These are phyloP conservation scores for Lophius piscatorius DNA, from an alignment of 2,113 vertebrate species.

Conservation along the genomic window DNA sequence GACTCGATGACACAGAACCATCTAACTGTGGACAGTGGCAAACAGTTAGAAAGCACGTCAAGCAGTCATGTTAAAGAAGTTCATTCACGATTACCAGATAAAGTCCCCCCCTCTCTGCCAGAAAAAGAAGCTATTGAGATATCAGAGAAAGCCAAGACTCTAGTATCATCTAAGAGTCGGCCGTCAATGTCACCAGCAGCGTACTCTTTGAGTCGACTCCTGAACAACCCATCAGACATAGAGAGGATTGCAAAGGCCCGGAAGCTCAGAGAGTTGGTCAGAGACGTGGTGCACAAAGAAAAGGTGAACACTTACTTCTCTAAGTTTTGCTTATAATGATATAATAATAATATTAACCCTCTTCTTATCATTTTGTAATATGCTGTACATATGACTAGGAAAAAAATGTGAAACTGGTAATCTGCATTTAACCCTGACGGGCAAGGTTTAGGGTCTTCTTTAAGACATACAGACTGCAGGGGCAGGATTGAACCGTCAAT, in stretches of 20 bases:
- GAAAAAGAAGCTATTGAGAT: constrained; percentile 58
- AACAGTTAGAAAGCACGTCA: constrained; percentile 18
- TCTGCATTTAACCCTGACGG: too few species aligned
- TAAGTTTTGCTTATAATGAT: too few species aligned
- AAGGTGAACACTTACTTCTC: constrained; percentile 74
- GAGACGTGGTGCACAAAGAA: constrained; percentile 87
- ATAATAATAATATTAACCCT: too few species aligned
- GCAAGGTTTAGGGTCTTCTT: too few species aligned
- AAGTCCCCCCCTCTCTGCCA: constrained; percentile 44
- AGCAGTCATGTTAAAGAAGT: constrained; percentile 35
- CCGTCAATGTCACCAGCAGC: constrained; percentile 31
- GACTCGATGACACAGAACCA: constrained; percentile 7
- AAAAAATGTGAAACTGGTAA: too few species aligned
- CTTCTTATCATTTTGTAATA: not conserved
- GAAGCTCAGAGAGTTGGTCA: constrained; percentile 91
- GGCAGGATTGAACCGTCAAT: too few species aligned
- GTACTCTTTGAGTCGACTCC: constrained; percentile 70
- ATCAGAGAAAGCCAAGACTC: constrained; percentile 70
- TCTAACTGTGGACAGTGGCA: not conserved
- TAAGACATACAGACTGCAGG: too few species aligned
- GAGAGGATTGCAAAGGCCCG: constrained; percentile 88
- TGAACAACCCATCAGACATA: constrained; percentile 84
- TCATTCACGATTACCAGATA: constrained; percentile 38
- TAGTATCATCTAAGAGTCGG: constrained; percentile 45
- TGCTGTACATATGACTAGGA: too few species aligned